phyloP scores from a whole-genome alignment of 2,113 vertebrate genomes.

The Chrysochloris asiatica region DNA sequence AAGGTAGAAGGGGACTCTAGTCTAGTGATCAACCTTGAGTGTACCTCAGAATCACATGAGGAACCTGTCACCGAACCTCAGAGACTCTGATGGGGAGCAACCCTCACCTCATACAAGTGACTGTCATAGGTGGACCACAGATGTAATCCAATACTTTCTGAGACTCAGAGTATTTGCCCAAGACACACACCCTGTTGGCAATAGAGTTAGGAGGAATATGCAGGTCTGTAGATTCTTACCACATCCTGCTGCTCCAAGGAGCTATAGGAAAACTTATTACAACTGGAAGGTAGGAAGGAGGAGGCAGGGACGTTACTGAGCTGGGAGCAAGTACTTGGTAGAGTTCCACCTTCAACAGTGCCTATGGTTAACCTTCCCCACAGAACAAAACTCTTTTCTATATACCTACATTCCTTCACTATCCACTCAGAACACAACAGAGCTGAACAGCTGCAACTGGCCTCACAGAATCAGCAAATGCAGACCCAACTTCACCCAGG shows the following conservation, averaged over 20 bases:
- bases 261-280: background rate
- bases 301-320: too few relatives aligned
- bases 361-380: background rate
- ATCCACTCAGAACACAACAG: background rate
- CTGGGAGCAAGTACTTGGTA: background rate
- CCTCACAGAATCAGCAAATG: slow-evolving; percentile 13
- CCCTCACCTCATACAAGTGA: background rate
- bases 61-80: background rate
- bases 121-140: background rate
- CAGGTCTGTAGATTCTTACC: background rate
- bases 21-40: background rate
- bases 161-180: slow-evolving; percentile 1
- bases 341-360: background rate
- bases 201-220: background rate
- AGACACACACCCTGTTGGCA: background rate
- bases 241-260: background rate
- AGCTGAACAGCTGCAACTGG: background rate
- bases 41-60: background rate
- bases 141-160: background rate
- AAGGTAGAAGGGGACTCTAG: background rate
- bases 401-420: background rate
- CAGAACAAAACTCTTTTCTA: background rate
- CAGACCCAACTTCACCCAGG: background rate
- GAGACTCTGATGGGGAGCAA: background rate
- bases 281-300: too few relatives aligned